These are phyloP conservation scores for Rachycentron canadum DNA, from an alignment of 2,797 vertebrate genomes.

Conservation along the genomic window DNA sequence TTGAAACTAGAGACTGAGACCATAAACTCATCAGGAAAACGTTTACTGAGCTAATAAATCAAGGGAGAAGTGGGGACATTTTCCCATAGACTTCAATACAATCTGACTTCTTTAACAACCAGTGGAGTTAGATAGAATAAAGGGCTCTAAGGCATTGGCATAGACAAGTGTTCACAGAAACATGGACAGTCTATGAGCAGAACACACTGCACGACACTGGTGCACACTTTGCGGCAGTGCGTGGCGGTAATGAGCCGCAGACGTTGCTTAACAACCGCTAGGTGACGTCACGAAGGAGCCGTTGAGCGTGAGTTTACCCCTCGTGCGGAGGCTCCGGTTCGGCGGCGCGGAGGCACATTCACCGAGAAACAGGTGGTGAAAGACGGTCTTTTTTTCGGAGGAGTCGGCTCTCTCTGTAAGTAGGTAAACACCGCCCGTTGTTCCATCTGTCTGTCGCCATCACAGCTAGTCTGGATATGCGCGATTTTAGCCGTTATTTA, in stretches of 20 bases:
- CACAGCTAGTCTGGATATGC: fast-evolving
- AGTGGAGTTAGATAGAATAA: too few species aligned
- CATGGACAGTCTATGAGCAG: too few species aligned
- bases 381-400: fast-evolving
- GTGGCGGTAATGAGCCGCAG: neutral
- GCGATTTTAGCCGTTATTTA: neutral
- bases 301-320: neutral
- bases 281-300: neutral
- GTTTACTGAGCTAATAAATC: too few species aligned
- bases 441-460: fast-evolving
- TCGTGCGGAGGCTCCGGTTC: conserved; percentile 6
- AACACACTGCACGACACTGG: too few species aligned
- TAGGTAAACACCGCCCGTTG: neutral
- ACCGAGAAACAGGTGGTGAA: fast-evolving
- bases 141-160: too few species aligned
- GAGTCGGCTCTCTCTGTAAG: neutral
- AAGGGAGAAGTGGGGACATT: too few species aligned
- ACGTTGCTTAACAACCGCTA: fast-evolving
- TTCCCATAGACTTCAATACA: too few species aligned
- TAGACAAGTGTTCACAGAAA: too few species aligned
- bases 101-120: too few species aligned
- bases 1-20: too few species aligned
- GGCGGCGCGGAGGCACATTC: fast-evolving
- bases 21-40: too few species aligned
- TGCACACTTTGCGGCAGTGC: neutral